Conservation (phyloP, 2,888 invertebrate genomes). For the Cephus pulcher region DNA sequence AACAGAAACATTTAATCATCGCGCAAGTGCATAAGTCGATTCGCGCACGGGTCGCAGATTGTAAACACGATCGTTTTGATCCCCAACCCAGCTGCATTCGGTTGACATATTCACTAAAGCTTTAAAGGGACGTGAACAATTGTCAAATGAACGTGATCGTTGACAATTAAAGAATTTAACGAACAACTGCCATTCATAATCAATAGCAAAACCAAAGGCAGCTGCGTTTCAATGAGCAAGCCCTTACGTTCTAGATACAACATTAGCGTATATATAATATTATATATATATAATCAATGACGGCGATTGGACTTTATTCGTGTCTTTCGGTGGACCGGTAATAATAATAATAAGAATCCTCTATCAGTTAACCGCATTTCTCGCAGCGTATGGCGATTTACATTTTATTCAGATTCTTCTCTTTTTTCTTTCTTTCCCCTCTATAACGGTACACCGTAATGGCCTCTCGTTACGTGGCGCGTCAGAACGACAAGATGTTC, state of each 20-base stretch:
- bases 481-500: neutral
- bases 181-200: conserved; percentile 8
- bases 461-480: neutral
- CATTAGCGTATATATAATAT: neutral
- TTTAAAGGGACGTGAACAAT: neutral
- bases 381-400: neutral
- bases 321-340: conserved; percentile 9
- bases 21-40: neutral
- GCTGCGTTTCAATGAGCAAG: conserved; percentile 32
- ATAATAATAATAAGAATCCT: neutral
- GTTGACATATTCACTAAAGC: conserved; percentile 12
- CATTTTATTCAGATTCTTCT: neutral
- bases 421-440: neutral
- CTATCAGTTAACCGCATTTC: neutral
- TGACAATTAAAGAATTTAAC: neutral
- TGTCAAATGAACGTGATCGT: neutral
- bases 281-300: conserved; percentile 2
- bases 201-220: conserved; percentile 19
- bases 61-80: conserved; percentile 35
- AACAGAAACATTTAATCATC: neutral
- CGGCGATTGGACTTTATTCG: conserved; percentile 1
- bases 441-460: neutral
- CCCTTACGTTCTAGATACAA: conserved; percentile 26
- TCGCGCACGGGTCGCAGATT: neutral
- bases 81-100: conserved; percentile 45